Base-by-base conservation (phyloP, 2,888 invertebrate genomes). In the Pyrrhosoma nymphula region DNA sequence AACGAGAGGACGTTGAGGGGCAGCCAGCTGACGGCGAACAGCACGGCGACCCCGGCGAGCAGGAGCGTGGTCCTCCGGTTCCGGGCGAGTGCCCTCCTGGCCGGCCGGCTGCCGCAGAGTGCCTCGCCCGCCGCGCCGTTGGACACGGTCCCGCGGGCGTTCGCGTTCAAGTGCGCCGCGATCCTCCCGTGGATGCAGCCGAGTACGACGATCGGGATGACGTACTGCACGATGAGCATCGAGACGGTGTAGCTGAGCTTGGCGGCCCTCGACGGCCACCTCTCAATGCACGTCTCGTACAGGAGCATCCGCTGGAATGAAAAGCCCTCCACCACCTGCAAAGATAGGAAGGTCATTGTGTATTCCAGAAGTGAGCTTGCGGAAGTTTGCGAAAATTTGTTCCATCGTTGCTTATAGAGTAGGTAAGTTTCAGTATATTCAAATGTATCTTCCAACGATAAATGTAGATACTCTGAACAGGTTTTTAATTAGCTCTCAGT, bases 21-120 rank as follows among this genome's bases (percentile, higher is more conserved):
- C 95, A 98, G 97, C 98, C 98, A 98, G 96, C 97, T 97, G 82
- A 97, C 96, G 0, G 97, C 97, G 96, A 97, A 98, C 26, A 97
- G 97, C 35, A 97, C 96, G 47, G 95, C 95, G 6, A 95, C 82
- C 39, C 96, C 96, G 90, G 96, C 96, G 12, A 98, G 96, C 30
- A 98, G 96, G 47, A 97, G 95, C 16, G 96, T 96, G 20, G 96
- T 96, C 35, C 96, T 95, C 56, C 96, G 96, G 95, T 96, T 96
- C 26, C 96, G 95, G 93, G 96, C 96, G 0, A 96, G 96, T 95
- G 96, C 96, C 56, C 96, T 95, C 26, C 95, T 63, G 10, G 96
- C 96, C 39, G 39, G 93, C 39, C 93, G 93, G n/a, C 89, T 56
- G 89, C 89, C 89, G 93, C 93, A 69, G 16, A 69, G 69, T 35